Evolutionary conservation across 2,888 invertebrate species (phyloP), one percentile per base, ranked within the genome.

Genomic region (Mayetiola destructor): DNA sequence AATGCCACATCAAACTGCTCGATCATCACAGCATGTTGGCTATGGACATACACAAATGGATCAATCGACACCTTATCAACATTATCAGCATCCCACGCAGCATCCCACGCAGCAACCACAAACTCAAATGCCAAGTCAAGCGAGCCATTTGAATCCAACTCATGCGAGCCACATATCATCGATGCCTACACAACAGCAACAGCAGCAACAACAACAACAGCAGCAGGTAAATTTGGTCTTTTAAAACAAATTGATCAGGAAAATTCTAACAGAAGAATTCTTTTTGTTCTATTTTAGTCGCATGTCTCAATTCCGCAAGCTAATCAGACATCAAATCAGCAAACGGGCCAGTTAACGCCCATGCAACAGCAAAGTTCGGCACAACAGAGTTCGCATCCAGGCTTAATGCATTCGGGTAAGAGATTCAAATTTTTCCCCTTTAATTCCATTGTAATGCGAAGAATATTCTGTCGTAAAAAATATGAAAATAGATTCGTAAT

Each of bases 1-100:
- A 52, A 71, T 73, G 68, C 72, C 71, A 60, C 72, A 73, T 62
- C 72, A 73, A 61, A 65, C 70, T 18, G 66, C 69, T 4, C 64
- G 73, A 52, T 63, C 70, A 14, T 65, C 69, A 5, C 73, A 73
- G 59, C 73, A 72, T 61, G 68, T 71, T 59, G 66, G 68, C 54
- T 73, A 72, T 48, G 70, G 70, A 61, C 66, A 68, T 23, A 64
- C 67, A 1, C 65, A 68, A 1, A 59, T 73, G 59, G 73, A 73
- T 61, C 73, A 73, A 62, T 64, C 71, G 39, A 58, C 58, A 54
- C 61, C 40, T 32, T 54, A 54, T 29, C 58, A 58, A 52, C 61
- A 61, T 30, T 56, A 48, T 48, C 48, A 48, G 48, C n/a, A n/a
- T 62, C 58, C 62, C 57, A 37, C 61, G 10, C 61, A 62, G 23